Evolutionary conservation across 2,797 vertebrate species (phyloP), one percentile per base, ranked within the genome.

Genomic region (Falco cherrug): DNA sequence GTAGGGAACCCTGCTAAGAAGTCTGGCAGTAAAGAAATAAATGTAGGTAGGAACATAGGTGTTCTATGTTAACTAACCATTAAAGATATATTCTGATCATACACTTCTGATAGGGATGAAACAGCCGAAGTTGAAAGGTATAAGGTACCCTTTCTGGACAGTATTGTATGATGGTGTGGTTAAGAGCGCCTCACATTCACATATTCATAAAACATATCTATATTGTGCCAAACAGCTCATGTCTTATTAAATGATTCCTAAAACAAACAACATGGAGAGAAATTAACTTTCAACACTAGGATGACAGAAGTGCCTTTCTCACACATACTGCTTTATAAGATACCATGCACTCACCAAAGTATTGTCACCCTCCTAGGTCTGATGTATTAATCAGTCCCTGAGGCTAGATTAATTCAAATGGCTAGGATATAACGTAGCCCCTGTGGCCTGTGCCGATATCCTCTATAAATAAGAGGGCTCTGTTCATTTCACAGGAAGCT

Each of bases 151-250:
- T 29, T 92, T 60, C 54, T 84, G 37, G 17, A 65, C 15, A 87
- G 19, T 37, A 25, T 16, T 37, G 3, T 41, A 41, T 0, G 0
- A 60, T 29, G 41, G 48, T 5, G 1, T 21, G 13, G 6, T 68
- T 61, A 88, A 84, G 15, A 81, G 2, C 11, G 53, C 29, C 24
- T 75, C 45, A 71, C 6, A 3, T 56, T 86, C 61, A 60, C 10
- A 45, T 6, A 41, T 60, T 68, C 37, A 60, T 57, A 54, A 87
- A 87, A 33, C 16, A 37, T 16, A 59, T 50, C 29, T 39, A 16
- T 37, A 48, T 13, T 25, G 28, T 76, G 29, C 33, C n/a, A 71
- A 90, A 76, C 9, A 56, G 10, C 8, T 71, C 41, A 22, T 39
- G 29, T 47, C 48, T 75, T 75, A 57, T 33, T 45, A 85, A 85